Evolutionary conservation across 2,797 vertebrate species (phyloP).

Genomic region (Heliangelus exortis): DNA sequence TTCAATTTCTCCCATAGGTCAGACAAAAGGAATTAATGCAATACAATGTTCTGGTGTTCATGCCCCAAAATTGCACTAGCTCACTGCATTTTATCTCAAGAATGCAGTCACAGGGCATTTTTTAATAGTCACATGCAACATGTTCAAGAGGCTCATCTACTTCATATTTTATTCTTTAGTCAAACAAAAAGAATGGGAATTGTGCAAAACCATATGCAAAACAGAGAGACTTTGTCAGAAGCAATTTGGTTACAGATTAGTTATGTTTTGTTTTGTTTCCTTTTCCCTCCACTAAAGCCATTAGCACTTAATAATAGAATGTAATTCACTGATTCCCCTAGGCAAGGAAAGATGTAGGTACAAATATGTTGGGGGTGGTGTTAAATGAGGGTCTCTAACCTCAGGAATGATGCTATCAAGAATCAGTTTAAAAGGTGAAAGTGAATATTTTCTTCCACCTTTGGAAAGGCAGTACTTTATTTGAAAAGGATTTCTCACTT

Average conservation of each 20-base stretch:
- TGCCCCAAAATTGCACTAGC: neutral
- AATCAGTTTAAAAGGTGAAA: neutral
- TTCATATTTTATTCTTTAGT: neutral
- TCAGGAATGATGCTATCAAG: neutral
- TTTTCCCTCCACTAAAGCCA: neutral
- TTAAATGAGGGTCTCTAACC: neutral
- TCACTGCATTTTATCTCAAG: neutral
- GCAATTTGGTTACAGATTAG: neutral
- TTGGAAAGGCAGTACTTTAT: neutral
- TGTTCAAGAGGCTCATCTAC: neutral
- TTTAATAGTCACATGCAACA: neutral
- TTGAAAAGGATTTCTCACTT: neutral
- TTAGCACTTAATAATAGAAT: constrained; percentile 24
- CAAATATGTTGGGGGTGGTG: neutral
- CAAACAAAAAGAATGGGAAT: neutral
- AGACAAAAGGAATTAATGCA: neutral
- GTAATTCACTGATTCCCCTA: neutral
- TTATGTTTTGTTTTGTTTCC: neutral
- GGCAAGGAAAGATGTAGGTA: constrained; percentile 16
- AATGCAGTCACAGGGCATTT: neutral
- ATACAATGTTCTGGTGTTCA: neutral
- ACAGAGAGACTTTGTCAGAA: neutral
- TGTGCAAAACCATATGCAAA: neutral
- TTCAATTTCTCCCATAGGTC: neutral
- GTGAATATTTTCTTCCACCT: neutral